Percentiles rank a stretch among this genome's conserved stretches.
Conservation (phyloP, 2,113 vertebrate species). For the Stictonetta naevosa region DNA sequence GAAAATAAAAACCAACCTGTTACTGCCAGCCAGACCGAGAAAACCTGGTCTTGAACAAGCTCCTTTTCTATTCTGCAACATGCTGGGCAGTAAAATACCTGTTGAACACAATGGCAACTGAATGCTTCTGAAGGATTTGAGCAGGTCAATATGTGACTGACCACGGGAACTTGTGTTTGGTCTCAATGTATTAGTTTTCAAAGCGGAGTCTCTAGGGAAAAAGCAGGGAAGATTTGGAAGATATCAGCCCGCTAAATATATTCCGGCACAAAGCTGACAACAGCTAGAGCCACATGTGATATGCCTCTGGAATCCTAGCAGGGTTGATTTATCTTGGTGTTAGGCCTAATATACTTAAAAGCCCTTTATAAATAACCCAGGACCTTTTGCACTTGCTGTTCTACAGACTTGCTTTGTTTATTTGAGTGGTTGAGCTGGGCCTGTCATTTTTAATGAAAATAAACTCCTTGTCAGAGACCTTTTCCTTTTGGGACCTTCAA, state of each 20-base stretch:
- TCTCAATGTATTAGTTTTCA: not conserved
- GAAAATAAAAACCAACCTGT: not conserved
- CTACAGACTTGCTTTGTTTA: conserved; percentile 60
- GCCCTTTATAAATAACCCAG: conserved; percentile 71
- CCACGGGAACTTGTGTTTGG: not conserved
- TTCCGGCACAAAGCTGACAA: conserved; percentile 54
- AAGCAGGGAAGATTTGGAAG: not conserved
- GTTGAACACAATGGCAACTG: not conserved
- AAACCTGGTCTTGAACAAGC: not conserved
- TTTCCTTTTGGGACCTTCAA: conserved; percentile 44
- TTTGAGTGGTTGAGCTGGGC: conserved; percentile 55
- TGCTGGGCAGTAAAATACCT: not conserved
- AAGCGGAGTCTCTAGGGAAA: not conserved
- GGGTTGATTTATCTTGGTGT: conserved; percentile 69
- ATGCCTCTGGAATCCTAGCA: conserved; percentile 49
- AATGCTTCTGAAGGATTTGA: not conserved
- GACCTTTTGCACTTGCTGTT: conserved; percentile 69
- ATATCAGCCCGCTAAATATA: conserved; percentile 15
- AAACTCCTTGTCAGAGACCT: conserved; percentile 56
- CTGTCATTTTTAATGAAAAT: conserved; percentile 67
- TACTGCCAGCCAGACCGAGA: not conserved
- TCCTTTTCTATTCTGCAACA: not conserved
- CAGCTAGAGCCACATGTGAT: conserved; percentile 41
- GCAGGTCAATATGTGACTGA: not conserved
- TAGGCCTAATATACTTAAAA: conserved; percentile 67